Evolutionary conservation across 2,888 invertebrate species (phyloP), one percentile per base, ranked within the genome.

Genomic region (Drosophila emarginata): DNA sequence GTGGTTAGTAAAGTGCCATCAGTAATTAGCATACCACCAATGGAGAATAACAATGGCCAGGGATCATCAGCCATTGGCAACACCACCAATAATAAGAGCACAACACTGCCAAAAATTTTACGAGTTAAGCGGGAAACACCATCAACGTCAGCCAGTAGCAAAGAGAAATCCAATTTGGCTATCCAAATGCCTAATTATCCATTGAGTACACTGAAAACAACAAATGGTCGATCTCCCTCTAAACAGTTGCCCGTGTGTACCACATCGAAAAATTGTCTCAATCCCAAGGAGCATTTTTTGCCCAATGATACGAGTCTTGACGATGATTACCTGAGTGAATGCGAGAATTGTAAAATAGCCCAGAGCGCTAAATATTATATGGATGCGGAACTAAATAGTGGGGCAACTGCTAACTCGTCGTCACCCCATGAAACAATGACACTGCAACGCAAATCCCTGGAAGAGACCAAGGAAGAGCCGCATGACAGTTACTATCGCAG

Each of bases 321-420:
- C 57, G 95, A 96, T 88, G 96, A 96, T 91, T 96, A 96, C 90
- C 93, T 96, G 78, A 96, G 95, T 91, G 96, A 96, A 92, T 96
- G 96, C 91, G 96, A 96, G 92, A 96, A 96, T 92, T 96, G 96
- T 92, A 96, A 96, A 92, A 95, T 95, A 58, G 94, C 95, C 4
- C 94, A 94, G 80, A 95, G 95, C 77, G 95, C 95, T 76, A 93
- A 95, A 74, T 94, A 94, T 87, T 94, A 94, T 89, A 92, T 94
- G 75, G 94, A 94, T 81, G 93, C 93, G 73, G 94, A 94, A 76
- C 78, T 89, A 45, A 88, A 77, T 40, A 93, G 93, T 71, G 60
- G 59, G 12, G 1, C 18, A 11, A 56, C 76, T 11, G 63, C 61
- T 7, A 93, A 93, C 68, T 62, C 74, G 0, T 32, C 76, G 23